Evolutionary conservation across 2,888 invertebrate species (phyloP), one percentile per base, ranked within the genome.

Genomic region (Dicyrtomina minuta): DNA sequence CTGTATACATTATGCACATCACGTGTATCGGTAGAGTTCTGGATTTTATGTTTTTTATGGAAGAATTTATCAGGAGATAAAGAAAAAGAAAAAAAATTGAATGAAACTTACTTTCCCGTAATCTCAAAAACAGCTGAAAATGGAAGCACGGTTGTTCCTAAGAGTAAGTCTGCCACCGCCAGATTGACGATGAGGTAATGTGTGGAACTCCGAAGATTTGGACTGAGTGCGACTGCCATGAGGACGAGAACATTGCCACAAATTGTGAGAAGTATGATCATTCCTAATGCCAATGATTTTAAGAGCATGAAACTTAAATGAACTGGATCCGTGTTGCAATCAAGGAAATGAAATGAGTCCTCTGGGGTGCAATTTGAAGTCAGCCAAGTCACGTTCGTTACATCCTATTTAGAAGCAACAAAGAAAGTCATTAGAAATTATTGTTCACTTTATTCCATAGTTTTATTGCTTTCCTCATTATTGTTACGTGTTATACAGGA

Each of bases 181-280:
- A 89, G 80, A 74, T 89, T 89, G 1, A 86, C 87, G n/a, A 89
- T 85, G 70, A 89, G 86, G 77, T 86, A 87, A 79, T 88, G 88
- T 2, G 88, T 86, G 0, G 88, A 87, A 56, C 82, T 82, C 33
- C 85, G 79, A 66, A 85, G 80, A 74, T 83, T 82, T 10, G 81
- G 80, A 70, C 83, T 82, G 56, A 82, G 79, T 70, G 81, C 81
- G 3, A 85, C 84, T 0, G 85, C 84, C 51, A 84, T 74, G 39
- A 85, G 80, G n/a, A 85, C 84, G n/a, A 85, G 79, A n/a, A 84
- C 80, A 77, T 85, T 85, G 8, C 85, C 85, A 51, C 80, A 79
- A 39, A 85, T 81, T 10, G 84, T 84, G 66, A 83, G 78, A 41
- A 82, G 56, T 43, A 83, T 81, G 62, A 85, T 82, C 64, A 81